A percentile compares a stretch with the other conserved stretches of the same genome.
phyloP scores from a whole-genome alignment of 2,113 vertebrate genomes.

The Elephas maximus region DNA sequence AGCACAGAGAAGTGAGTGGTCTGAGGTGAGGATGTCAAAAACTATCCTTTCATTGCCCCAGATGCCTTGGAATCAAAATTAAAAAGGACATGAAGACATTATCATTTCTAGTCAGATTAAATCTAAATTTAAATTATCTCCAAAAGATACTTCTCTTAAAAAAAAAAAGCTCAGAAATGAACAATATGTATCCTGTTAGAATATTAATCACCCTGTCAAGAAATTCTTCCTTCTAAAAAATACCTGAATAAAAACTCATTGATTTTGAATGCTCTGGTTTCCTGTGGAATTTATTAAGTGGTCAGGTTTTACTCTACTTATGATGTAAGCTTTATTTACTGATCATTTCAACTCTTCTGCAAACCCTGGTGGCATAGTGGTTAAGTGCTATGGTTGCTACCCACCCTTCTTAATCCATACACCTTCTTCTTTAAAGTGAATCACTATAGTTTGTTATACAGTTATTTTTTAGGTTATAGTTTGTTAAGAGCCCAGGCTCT shows the following conservation, averaged over 20 bases:
- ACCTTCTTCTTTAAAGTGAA: neutral
- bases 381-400: too few relatives aligned
- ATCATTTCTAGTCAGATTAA: slow-evolving; percentile 39
- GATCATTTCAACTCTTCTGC: neutral
- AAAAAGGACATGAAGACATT: slow-evolving; percentile 22
- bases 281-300: neutral
- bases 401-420: neutral
- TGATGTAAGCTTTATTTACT: neutral
- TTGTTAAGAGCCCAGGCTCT: neutral
- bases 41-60: neutral
- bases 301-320: slow-evolving; percentile 14
- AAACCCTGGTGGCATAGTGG: too few relatives aligned
- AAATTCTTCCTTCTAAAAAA: slow-evolving; percentile 62
- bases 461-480: neutral
- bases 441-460: neutral
- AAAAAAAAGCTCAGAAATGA: slow-evolving; percentile 63
- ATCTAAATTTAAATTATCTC: slow-evolving; percentile 68
- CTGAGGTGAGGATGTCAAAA: neutral
- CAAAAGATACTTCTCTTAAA: slow-evolving; percentile 57
- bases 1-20: neutral
- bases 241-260: slow-evolving; percentile 17
- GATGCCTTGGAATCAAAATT: slow-evolving; percentile 11
- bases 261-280: slow-evolving; percentile 26
- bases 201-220: slow-evolving; percentile 63
- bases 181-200: slow-evolving; percentile 36